These are phyloP conservation scores for Bubo bubo DNA, from an alignment of 2,113 vertebrate species.

Conservation along the genomic window DNA sequence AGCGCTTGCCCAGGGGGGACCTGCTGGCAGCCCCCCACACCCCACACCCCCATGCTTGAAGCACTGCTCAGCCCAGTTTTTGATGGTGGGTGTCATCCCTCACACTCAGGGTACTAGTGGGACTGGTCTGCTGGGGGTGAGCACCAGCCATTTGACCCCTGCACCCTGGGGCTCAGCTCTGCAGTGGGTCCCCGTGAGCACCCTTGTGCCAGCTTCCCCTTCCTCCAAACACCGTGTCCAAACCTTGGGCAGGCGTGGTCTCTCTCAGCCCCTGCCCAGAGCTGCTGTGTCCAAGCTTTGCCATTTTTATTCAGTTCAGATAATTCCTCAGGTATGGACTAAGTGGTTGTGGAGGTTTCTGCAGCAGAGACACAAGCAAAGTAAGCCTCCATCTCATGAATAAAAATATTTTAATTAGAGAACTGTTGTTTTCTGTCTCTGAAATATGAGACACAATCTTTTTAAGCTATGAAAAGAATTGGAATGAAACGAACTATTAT, in stretches of 20 bases:
- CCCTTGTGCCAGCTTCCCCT: neutral
- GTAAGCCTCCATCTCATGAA: neutral
- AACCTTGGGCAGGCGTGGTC: neutral
- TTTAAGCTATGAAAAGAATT: neutral
- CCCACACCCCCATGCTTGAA: neutral
- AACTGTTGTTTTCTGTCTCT: neutral
- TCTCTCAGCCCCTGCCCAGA: neutral
- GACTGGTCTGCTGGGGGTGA: neutral
- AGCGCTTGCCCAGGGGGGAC: neutral
- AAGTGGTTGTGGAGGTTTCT: neutral
- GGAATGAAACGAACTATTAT: neutral
- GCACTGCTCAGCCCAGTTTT: neutral
- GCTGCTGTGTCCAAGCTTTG: neutral
- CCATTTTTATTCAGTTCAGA: rapidly evolving
- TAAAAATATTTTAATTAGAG: neutral
- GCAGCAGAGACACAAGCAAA: neutral
- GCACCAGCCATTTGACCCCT: neutral
- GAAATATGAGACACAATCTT: neutral
- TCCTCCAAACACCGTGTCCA: too few relatives aligned
- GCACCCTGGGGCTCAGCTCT: neutral
- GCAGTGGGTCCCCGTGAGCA: rapidly evolving
- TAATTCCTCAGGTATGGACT: neutral
- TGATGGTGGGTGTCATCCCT: neutral
- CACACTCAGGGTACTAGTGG: too few relatives aligned
- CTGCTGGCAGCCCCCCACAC: neutral